Percentiles rank a stretch among this genome's conserved stretches.
Evolutionary conservation across 2,797 vertebrate genomes (phyloP).

Genomic region (Rhynchotus rufescens): DNA sequence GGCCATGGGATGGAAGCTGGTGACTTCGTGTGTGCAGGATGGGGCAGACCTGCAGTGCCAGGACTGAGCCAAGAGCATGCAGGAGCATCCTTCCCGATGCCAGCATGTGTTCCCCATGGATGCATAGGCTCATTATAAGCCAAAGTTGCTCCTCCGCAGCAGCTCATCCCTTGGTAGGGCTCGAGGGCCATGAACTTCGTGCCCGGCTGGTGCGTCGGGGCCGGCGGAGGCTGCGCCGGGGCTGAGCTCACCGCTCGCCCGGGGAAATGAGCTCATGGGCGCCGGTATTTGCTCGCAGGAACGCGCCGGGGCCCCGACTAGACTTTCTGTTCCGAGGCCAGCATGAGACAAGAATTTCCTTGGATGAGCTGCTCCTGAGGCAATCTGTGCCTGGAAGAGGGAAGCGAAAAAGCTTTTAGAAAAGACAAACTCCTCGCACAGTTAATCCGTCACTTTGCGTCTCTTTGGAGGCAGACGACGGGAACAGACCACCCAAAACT

Average conservation of each 20-base stretch:
- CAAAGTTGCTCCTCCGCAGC: too few species aligned
- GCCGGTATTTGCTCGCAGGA: conserved; percentile 79
- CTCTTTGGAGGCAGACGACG: too few species aligned
- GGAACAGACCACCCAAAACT: too few species aligned
- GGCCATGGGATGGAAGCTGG: not conserved
- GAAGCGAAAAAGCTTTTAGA: not conserved
- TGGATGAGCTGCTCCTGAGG: conserved; percentile 70
- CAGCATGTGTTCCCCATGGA: too few species aligned
- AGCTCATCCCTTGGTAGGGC: too few species aligned
- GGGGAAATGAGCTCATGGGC: conserved; percentile 79
- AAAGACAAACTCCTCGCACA: not conserved
- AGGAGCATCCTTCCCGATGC: too few species aligned
- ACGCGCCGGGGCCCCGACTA: conserved; percentile 77
- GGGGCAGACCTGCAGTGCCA: too few species aligned
- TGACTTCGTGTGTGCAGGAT: too few species aligned
- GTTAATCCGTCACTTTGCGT: too few species aligned
- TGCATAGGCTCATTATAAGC: too few species aligned
- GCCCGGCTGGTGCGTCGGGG: conserved; percentile 60
- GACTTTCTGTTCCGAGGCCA: conserved; percentile 78
- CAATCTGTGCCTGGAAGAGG: conserved; percentile 33
- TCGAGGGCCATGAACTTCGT: too few species aligned
- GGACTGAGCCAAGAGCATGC: too few species aligned
- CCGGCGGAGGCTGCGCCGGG: conserved; percentile 43
- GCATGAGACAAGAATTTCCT: conserved; percentile 82
- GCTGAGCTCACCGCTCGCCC: conserved; percentile 72